phyloP scores from a whole-genome alignment of 2,888 invertebrate species.

The Nasonia oneida region DNA sequence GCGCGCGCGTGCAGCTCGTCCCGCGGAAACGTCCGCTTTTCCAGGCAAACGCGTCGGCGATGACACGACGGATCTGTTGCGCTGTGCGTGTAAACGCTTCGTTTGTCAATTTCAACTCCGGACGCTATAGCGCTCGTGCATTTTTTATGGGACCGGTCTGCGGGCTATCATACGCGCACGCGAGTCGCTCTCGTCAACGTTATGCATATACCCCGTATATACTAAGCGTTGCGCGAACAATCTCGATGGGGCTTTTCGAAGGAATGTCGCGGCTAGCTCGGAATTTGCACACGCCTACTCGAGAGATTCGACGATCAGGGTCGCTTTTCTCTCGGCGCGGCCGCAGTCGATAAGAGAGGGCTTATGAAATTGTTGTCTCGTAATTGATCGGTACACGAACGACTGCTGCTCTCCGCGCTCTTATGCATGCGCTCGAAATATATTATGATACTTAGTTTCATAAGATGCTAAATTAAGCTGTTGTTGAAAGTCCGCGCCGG shows the following conservation, averaged over 20 bases:
- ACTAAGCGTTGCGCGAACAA: neutral
- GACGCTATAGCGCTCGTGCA: too few relatives aligned
- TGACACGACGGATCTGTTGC: neutral
- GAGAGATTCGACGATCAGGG: neutral
- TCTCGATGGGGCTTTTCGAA: neutral
- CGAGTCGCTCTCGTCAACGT: neutral
- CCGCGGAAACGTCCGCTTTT: neutral
- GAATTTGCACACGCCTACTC: too few relatives aligned
- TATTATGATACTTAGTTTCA: slow-evolving; percentile 4
- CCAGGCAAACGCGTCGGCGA: neutral
- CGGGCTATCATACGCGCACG: too few relatives aligned
- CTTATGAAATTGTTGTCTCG: slow-evolving; percentile 8
- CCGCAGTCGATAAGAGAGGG: neutral
- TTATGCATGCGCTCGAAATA: neutral
- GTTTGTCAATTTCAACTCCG: slow-evolving; percentile 29
- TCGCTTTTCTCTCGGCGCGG: too few relatives aligned
- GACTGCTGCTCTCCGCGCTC: neutral
- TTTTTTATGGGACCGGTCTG: too few relatives aligned
- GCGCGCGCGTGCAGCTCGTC: neutral
- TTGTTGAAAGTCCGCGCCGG: too few relatives aligned
- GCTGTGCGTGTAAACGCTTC: slow-evolving; percentile 24
- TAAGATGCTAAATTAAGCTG: too few relatives aligned
- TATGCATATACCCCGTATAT: too few relatives aligned
- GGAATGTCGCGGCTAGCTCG: neutral
- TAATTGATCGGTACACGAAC: neutral